Conservation (phyloP, 2,797 vertebrate species). For the Syngnathus rostellatus region DNA sequence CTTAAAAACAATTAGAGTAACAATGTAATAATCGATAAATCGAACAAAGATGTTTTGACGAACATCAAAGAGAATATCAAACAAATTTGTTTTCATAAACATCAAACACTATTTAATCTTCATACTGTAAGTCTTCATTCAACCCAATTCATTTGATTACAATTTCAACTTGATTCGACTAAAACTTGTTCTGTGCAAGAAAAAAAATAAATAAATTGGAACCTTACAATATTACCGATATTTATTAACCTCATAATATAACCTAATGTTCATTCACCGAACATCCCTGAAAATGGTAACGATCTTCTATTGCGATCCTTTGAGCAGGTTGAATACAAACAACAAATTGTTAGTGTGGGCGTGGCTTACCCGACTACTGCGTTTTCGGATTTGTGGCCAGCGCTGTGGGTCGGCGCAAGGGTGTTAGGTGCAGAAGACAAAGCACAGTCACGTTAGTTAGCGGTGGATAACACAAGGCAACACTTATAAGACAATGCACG, state of each 20-base stretch:
- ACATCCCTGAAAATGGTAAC: not conserved
- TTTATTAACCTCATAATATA: too few relatives aligned
- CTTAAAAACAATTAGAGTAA: not conserved
- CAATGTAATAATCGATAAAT: not conserved
- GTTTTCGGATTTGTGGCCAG: conserved; percentile 73
- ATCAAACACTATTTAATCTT: too few relatives aligned
- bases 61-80: not conserved
- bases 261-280: too few relatives aligned
- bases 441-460: conserved; percentile 46
- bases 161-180: not conserved
- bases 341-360: not conserved
- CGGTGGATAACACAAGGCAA: conserved; percentile 6
- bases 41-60: not conserved
- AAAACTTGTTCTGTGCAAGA: not conserved
- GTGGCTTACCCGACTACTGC: conserved; percentile 64
- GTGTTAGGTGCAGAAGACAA: conserved; percentile 48
- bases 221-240: too few relatives aligned
- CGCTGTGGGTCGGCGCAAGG: conserved; percentile 63
- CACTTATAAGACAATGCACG: not conserved
- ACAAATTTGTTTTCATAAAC: too few relatives aligned
- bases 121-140: too few relatives aligned
- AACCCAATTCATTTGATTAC: not conserved
- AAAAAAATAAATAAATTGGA: too few relatives aligned
- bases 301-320: not conserved
- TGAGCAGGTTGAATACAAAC: not conserved